Base-by-base conservation (phyloP, 2,113 vertebrate genomes). In the Leptodactylus fuscus region DNA sequence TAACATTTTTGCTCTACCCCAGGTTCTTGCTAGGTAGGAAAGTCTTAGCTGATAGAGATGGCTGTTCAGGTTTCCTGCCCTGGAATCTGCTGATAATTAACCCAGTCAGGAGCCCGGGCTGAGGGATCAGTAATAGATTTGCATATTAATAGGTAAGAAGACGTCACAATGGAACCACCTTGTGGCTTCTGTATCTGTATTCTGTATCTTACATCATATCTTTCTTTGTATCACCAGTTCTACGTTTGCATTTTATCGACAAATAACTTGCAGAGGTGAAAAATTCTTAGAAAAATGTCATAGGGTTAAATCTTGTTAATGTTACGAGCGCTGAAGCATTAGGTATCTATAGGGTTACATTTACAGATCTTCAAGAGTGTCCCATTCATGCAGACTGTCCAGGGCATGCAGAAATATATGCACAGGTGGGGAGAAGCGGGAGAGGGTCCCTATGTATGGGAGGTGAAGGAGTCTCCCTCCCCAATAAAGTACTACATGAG, bases 1-100 rank as follows among this genome's bases (percentile, higher is more conserved):
- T 81, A 60, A 69, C 44, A 48, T 69, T 81, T 81, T 48, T 67
- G n/a, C 41, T 65, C 60, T 32, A 8, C 49, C 11, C 73, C 27
- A 34, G 29, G 18, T 34, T 69, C 1, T 36, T 20, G 32, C 9
- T 10, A 22, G 22, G 16, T 20, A 81, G 80, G 80, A 81, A 70
- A 81, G 2, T 49, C 18, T 81, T 65, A 81, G 16, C n/a, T 49
- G 27, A 67, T 16, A 65, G 29, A 67, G 65, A 34, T 4, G 3
- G 32, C 18, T 8, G n/a, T n/a, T 2, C 2, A 11, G 20, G 49
- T 18, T 79, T 58, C 76, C 76, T 79, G 48, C n/a, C 16, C 76
- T 55, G 76, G 48, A 58, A 60, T 58, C 20, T 79, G 34, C 76
- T 55, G 22, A 20, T 58, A 58, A 24, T 10, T 55, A 22, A 58